phyloP scores from a whole-genome alignment of 2,888 invertebrate species.

The Epicampocera succincta region DNA sequence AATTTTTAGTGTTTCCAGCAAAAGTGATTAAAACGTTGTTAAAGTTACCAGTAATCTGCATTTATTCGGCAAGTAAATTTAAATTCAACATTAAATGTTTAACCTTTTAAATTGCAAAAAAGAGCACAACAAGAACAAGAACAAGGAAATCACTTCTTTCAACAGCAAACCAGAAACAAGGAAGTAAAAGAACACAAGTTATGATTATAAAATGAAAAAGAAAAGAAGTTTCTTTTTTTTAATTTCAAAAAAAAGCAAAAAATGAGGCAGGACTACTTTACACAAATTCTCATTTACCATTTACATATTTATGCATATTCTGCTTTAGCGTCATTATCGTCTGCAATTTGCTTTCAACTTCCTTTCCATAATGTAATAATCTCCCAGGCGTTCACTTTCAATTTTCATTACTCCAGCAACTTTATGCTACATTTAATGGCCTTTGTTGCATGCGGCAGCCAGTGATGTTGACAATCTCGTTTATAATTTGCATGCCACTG shows the following conservation, averaged over 20 bases:
- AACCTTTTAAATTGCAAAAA: too few relatives aligned
- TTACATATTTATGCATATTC: neutral
- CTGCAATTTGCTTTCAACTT: conserved; percentile 8
- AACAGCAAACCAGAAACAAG: too few relatives aligned
- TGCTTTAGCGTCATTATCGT: neutral
- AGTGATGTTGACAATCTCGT: conserved; percentile 4
- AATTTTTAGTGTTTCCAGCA: too few relatives aligned
- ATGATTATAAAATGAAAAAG: neutral
- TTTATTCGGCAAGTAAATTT: too few relatives aligned
- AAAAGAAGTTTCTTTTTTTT: neutral
- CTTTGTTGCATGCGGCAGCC: conserved; percentile 49
- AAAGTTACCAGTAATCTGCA: too few relatives aligned
- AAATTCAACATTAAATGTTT: too few relatives aligned
- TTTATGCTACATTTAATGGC: conserved; percentile 54
- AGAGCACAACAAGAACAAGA: too few relatives aligned
- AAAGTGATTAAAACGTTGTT: too few relatives aligned
- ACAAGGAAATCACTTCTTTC: too few relatives aligned
- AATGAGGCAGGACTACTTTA: neutral
- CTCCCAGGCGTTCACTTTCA: conserved; percentile 43
- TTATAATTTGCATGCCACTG: conserved; percentile 11
- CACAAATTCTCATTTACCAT: conserved; percentile 8
- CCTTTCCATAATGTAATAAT: conserved; percentile 45
- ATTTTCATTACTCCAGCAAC: conserved; percentile 52
- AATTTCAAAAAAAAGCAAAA: neutral
- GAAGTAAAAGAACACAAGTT: neutral